phyloP scores from a whole-genome alignment of 2,113 vertebrate genomes.

The Anarrhichthys ocellatus region DNA sequence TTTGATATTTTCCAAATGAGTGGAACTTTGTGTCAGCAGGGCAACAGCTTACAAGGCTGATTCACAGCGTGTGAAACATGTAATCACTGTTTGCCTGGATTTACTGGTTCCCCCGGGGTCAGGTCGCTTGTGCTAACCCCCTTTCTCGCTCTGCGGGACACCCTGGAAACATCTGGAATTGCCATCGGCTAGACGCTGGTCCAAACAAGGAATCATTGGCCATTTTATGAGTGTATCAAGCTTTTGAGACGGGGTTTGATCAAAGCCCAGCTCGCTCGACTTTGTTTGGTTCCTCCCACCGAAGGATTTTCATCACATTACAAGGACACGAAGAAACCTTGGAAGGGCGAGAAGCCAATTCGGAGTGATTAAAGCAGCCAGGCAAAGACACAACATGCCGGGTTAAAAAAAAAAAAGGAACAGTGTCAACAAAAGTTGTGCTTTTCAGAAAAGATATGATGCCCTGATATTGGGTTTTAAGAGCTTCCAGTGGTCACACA shows the following conservation, averaged over 20 bases:
- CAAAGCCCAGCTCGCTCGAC: constrained; percentile 58
- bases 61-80: constrained; percentile 39
- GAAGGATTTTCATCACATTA: constrained; percentile 60
- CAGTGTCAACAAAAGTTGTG: neutral
- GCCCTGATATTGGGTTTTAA: constrained; percentile 11
- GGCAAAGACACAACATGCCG: constrained; percentile 24
- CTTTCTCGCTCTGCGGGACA: constrained; percentile 42
- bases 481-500: neutral
- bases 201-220: constrained; percentile 29
- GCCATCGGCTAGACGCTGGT: constrained; percentile 19
- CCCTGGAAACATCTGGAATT: constrained; percentile 71
- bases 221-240: constrained; percentile 59
- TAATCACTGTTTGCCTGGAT: constrained; percentile 45
- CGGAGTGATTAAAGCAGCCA: constrained; percentile 50
- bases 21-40: constrained; percentile 39
- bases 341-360: constrained; percentile 20
- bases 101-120: constrained; percentile 51
- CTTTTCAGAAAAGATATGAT: neutral
- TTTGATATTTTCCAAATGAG: constrained; percentile 56
- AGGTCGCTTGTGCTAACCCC: constrained; percentile 22
- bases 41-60: constrained; percentile 26
- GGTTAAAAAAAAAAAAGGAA: constrained; percentile 1
- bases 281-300: constrained; percentile 30
- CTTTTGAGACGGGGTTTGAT: constrained; percentile 62
- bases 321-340: constrained; percentile 53